Evolutionary conservation across 2,888 invertebrate genomes (phyloP).

Genomic region (Sepiola atlantica): DNA sequence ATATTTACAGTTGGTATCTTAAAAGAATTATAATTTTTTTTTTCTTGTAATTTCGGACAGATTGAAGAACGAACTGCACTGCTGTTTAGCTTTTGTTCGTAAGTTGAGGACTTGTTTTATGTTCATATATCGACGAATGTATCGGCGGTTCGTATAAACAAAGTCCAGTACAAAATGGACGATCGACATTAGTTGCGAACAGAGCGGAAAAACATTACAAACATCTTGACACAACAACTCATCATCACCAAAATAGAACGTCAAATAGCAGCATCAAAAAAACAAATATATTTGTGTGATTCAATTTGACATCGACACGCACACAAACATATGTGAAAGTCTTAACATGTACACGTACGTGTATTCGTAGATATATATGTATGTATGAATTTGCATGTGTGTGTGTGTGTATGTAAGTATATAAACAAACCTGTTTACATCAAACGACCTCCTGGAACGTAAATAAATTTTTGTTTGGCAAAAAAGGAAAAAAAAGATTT

Average conservation of each 20-base stretch:
- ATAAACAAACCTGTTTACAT: neutral
- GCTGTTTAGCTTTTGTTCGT: neutral
- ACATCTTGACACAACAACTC: neutral
- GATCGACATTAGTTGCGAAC: neutral
- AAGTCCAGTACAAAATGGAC: neutral
- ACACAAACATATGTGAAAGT: neutral
- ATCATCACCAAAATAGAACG: neutral
- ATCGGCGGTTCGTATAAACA: neutral
- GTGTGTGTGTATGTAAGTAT: neutral
- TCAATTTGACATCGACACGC: neutral
- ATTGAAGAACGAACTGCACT: neutral
- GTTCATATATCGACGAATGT: neutral
- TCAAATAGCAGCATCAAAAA: neutral
- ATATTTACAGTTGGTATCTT: no score
- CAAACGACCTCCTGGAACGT: neutral
- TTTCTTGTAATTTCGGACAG: neutral
- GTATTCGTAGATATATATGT: neutral
- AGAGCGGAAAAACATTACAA: slow-evolving; percentile 22
- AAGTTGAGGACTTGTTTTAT: neutral
- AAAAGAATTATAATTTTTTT: neutral
- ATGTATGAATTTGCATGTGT: neutral
- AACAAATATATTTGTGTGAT: neutral
- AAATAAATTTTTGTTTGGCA: neutral
- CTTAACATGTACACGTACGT: neutral
- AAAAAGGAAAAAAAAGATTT: neutral